phyloP scores from a whole-genome alignment of 1,140 invertebrate genomes.

The Proctacanthus coquilletti region DNA sequence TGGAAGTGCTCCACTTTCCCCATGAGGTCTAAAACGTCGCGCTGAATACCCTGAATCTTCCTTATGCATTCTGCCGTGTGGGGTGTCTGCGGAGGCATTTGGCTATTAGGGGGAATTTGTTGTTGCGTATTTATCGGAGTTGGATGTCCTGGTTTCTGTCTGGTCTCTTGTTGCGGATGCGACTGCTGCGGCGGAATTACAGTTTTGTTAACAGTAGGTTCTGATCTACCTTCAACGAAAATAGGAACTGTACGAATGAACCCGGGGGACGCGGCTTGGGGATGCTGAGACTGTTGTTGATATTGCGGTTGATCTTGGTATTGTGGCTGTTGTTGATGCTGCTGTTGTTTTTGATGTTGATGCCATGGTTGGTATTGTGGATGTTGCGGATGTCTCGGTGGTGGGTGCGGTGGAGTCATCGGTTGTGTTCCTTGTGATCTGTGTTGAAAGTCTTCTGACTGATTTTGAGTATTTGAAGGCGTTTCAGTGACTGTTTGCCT shows the following conservation, averaged over 20 bases:
- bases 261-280: conserved; percentile 20
- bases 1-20: conserved; percentile 59
- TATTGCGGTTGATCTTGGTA: conserved; percentile 5
- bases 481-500: too few species aligned
- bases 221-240: conserved; percentile 66
- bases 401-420: conserved; percentile 2
- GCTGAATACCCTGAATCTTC: conserved; percentile 61
- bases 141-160: conserved; percentile 17
- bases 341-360: conserved; percentile 8
- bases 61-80: conserved; percentile 52
- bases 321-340: background rate
- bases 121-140: conserved; percentile 15
- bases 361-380: conserved; percentile 1
- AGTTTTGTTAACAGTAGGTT: conserved; percentile 48
- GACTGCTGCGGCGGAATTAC: conserved; percentile 29
- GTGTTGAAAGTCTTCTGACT: conserved; percentile 36
- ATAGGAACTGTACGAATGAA: conserved; percentile 70
- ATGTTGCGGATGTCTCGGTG: conserved; percentile 15
- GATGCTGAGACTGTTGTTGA: conserved; percentile 19
- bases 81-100: conserved; percentile 28
- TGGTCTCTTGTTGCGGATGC: conserved; percentile 10
- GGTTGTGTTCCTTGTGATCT: conserved; percentile 6
- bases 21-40: conserved; percentile 63
- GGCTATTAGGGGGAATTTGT: conserved; percentile 16
- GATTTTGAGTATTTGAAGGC: conserved; percentile 11